Conservation (phyloP, 2,888 invertebrate genomes). For the Polyommatus icarus region DNA sequence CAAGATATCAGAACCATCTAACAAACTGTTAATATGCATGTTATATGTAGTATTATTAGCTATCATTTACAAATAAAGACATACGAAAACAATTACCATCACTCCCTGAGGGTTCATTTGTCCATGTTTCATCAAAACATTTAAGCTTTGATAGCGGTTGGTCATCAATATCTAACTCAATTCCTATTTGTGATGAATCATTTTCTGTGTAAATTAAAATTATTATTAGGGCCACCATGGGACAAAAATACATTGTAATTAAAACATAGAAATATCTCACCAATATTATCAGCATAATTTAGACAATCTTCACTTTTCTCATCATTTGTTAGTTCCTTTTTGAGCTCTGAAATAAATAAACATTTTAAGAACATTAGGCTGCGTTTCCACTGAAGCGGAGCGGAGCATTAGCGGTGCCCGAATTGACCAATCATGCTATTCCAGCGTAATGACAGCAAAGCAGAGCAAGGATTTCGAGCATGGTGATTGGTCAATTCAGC, state of each 20-base stretch:
- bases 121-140: conserved; percentile 40
- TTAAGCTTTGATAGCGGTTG: conserved; percentile 45
- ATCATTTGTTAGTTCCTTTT: conserved; percentile 31
- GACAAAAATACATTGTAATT: background rate
- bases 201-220: conserved; percentile 21
- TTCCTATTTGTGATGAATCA: conserved; percentile 28
- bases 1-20: too few relatives aligned
- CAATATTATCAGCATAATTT: background rate
- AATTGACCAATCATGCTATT: background rate
- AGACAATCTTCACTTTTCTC: conserved; percentile 34
- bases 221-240: background rate
- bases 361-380: background rate
- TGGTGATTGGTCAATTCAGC: too few relatives aligned
- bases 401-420: too few relatives aligned
- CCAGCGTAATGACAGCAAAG: background rate
- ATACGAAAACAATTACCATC: conserved; percentile 33
- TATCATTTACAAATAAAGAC: too few relatives aligned
- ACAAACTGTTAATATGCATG: too few relatives aligned
- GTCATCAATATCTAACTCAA: conserved; percentile 44
- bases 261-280: background rate
- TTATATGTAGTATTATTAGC: too few relatives aligned
- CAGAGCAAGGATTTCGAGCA: too few relatives aligned
- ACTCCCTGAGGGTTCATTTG: conserved; percentile 32
- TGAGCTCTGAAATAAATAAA: conserved; percentile 32
- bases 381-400: too few relatives aligned